phyloP scores from a whole-genome alignment of 2,797 vertebrate species.

The Spinus olivaceus region DNA sequence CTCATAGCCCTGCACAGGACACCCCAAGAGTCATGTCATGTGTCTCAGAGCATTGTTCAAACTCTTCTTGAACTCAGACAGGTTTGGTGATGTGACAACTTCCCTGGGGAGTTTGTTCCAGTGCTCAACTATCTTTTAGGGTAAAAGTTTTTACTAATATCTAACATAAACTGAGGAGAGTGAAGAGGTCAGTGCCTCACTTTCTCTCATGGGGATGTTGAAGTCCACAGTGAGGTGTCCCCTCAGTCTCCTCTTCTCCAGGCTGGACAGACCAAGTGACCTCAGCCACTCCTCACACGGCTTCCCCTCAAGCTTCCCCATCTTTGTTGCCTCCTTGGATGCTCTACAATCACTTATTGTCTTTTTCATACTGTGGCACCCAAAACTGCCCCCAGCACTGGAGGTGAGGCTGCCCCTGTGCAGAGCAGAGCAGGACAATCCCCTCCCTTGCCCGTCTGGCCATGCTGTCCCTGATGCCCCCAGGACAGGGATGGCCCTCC shows the following conservation, averaged over 20 bases:
- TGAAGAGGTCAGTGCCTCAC: rapidly evolving
- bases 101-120: neutral
- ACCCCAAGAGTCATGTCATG: neutral
- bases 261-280: neutral
- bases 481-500: rapidly evolving
- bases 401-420: rapidly evolving
- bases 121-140: neutral
- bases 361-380: neutral
- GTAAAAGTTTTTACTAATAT: neutral
- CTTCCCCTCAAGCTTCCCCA: neutral
- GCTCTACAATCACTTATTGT: neutral
- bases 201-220: neutral
- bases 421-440: neutral
- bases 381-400: rapidly evolving
- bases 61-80: neutral
- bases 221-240: rapidly evolving
- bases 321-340: neutral
- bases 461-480: rapidly evolving
- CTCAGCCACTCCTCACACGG: rapidly evolving
- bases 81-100: neutral
- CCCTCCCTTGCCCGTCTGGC: rapidly evolving
- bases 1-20: neutral
- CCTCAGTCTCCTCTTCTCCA: neutral
- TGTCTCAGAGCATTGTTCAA: neutral
- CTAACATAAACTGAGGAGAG: neutral